A percentile compares a stretch with the other conserved stretches of the same genome.
Evolutionary conservation across 2,888 invertebrate species (phyloP).

Genomic region (Nasonovia ribisnigri): DNA sequence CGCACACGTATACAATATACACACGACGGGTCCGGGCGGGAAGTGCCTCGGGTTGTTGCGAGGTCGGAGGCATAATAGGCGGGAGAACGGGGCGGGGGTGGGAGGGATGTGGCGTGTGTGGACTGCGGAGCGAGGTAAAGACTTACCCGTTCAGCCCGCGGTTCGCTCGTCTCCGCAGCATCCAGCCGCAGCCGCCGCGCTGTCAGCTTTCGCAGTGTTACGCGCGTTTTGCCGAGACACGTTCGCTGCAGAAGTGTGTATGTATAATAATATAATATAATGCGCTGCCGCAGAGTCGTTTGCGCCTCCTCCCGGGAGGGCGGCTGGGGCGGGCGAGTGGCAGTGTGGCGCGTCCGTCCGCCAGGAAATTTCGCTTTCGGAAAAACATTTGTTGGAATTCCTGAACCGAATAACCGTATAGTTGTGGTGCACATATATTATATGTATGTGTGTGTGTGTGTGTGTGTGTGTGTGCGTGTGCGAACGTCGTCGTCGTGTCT

Average conservation of each 20-base stretch:
- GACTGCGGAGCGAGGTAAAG: not conserved
- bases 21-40: not conserved
- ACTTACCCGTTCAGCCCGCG: constrained; percentile 37
- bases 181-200: constrained; percentile 28
- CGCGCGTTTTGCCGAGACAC: not conserved
- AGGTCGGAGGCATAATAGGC: not conserved
- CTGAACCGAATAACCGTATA: constrained; percentile 38
- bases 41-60: not conserved
- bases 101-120: not conserved
- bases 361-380: constrained; percentile 40
- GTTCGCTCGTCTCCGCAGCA: not conserved
- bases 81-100: not conserved
- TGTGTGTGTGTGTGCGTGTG: not conserved
- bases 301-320: not conserved
- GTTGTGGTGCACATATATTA: not conserved
- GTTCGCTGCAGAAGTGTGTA: not conserved
- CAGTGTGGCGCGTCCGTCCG: not conserved
- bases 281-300: not conserved
- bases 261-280: not conserved
- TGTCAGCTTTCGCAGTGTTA: constrained; percentile 45
- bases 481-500: not conserved
- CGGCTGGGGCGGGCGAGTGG: not conserved
- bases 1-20: not conserved
- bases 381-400: constrained; percentile 55
- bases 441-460: not conserved